phyloP scores from a whole-genome alignment of 2,888 invertebrate genomes.

The Elgonia sp. region DNA sequence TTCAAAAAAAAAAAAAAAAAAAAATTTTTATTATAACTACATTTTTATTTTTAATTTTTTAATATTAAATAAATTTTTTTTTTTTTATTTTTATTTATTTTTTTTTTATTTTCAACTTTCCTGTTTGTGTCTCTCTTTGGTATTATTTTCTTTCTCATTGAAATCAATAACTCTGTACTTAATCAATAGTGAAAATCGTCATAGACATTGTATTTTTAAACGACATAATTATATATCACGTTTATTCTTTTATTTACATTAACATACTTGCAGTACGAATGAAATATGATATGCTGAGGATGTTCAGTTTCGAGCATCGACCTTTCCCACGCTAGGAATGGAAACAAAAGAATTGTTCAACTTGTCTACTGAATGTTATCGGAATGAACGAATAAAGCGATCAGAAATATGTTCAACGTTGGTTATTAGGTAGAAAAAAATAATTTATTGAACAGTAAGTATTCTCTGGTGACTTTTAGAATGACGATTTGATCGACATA shows the following conservation, averaged over 20 bases:
- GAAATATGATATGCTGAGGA: slow-evolving; percentile 68
- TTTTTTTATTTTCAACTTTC: slow-evolving; percentile 16
- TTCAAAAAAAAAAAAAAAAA: too few species aligned
- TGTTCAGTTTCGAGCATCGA: slow-evolving; percentile 50
- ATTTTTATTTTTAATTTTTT: too few species aligned
- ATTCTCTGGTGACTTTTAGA: slow-evolving; percentile 46
- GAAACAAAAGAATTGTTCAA: background rate
- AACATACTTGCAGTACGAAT: slow-evolving; percentile 67
- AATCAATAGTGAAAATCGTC: slow-evolving; percentile 61
- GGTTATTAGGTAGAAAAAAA: slow-evolving; percentile 63
- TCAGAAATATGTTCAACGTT: slow-evolving; percentile 50
- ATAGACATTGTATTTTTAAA: slow-evolving; percentile 73
- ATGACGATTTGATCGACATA: slow-evolving; percentile 69
- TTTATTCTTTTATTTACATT: slow-evolving; percentile 65
- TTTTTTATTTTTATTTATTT: slow-evolving; percentile 16
- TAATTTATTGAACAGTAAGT: slow-evolving; percentile 64
- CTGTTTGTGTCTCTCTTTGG: slow-evolving; percentile 15
- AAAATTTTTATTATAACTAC: too few species aligned
- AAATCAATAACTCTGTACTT: slow-evolving; percentile 57
- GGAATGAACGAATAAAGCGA: slow-evolving; percentile 48
- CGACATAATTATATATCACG: slow-evolving; percentile 72
- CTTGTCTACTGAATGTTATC: background rate
- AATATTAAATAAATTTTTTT: too few species aligned
- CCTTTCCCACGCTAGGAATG: slow-evolving; percentile 24
- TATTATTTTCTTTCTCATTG: slow-evolving; percentile 12